Evolutionary conservation across 1,140 invertebrate species (phyloP).

Genomic region (Lanistes nyassanus): DNA sequence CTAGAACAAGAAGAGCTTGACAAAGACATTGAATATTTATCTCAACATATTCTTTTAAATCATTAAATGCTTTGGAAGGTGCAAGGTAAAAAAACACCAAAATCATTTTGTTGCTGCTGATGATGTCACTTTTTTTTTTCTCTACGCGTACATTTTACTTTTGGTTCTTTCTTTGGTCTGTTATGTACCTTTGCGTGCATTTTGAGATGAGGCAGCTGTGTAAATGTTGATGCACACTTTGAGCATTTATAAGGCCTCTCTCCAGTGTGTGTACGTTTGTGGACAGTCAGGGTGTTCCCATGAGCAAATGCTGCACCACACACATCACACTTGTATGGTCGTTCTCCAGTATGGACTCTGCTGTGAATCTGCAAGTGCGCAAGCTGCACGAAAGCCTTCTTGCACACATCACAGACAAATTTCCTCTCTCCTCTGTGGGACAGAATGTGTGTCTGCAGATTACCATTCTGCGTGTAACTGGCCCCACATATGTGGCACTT

Average conservation of each 20-base stretch:
- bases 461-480: conserved; percentile 78
- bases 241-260: conserved; percentile 5
- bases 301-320: conserved; percentile 4
- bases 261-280: conserved; percentile 5
- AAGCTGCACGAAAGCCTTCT: conserved; percentile 92
- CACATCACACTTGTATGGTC: conserved; percentile 3
- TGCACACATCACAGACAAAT: conserved; percentile 85
- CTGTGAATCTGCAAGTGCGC: conserved; percentile 93
- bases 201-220: conserved; percentile 44
- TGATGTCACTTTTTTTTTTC: too few species aligned
- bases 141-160: too few species aligned
- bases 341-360: conserved; percentile 89
- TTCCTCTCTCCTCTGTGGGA: conserved; percentile 27
- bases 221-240: conserved; percentile 25
- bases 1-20: too few species aligned
- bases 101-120: too few species aligned
- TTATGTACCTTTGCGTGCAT: background rate
- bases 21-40: too few species aligned
- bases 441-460: conserved; percentile 81
- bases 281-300: background rate
- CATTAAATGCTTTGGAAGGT: too few species aligned
- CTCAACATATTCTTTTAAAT: too few species aligned
- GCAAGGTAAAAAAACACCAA: too few species aligned
- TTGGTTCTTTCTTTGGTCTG: background rate
- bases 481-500: conserved; percentile 15